Evolutionary conservation across 2,888 invertebrate species (phyloP).

Genomic region (Oscheius onirici): DNA sequence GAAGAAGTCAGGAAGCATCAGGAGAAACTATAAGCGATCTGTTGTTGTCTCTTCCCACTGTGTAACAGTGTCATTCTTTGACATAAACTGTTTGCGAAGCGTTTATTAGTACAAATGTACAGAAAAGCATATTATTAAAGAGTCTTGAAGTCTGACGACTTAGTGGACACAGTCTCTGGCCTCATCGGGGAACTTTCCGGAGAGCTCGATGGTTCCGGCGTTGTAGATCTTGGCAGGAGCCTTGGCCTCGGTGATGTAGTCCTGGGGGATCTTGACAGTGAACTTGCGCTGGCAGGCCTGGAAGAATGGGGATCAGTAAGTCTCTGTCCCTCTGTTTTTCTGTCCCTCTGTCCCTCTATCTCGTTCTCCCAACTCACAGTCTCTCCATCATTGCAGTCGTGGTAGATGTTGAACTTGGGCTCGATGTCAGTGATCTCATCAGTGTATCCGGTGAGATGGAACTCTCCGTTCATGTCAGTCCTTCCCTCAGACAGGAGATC

Average conservation of each 20-base stretch:
- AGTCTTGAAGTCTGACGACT: background rate
- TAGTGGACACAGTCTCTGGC: slow-evolving; percentile 61
- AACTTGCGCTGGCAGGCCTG: slow-evolving; percentile 61
- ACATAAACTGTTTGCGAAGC: background rate
- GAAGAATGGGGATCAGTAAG: background rate
- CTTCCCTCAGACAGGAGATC: slow-evolving; percentile 41
- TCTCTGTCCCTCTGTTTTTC: background rate
- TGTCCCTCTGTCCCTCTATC: background rate
- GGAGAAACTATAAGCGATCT: too few species aligned
- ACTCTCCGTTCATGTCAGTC: slow-evolving; percentile 36
- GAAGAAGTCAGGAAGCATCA: too few species aligned
- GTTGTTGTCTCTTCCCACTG: too few species aligned
- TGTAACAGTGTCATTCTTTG: background rate
- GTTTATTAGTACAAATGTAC: background rate
- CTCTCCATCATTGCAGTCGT: slow-evolving; percentile 56
- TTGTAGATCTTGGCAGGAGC: slow-evolving; percentile 51
- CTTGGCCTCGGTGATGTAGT: slow-evolving; percentile 53
- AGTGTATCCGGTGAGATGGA: slow-evolving; percentile 34
- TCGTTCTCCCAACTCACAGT: slow-evolving; percentile 26
- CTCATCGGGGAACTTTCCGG: slow-evolving; percentile 62
- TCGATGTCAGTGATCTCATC: slow-evolving; percentile 48
- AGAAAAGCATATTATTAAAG: background rate
- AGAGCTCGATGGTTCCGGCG: slow-evolving; percentile 60
- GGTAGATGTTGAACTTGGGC: slow-evolving; percentile 54
- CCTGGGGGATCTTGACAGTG: slow-evolving; percentile 57